phyloP scores from a whole-genome alignment of 2,888 invertebrate genomes.

The Phoenoteleia sp. region DNA sequence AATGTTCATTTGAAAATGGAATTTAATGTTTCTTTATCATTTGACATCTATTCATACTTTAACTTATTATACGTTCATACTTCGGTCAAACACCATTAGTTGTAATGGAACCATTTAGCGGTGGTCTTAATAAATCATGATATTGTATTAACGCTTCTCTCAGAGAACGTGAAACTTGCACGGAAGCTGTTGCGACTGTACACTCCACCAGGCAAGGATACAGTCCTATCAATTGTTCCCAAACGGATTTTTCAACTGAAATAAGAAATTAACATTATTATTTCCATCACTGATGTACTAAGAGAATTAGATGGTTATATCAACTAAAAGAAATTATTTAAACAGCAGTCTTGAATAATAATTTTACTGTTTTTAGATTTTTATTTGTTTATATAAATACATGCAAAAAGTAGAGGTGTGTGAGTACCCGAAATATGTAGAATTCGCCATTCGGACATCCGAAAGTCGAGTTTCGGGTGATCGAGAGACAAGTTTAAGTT shows the following conservation, averaged over 20 bases:
- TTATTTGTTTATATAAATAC: too few species aligned
- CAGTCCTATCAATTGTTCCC: slow-evolving; percentile 97
- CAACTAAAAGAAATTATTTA: too few species aligned
- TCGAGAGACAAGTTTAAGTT: too few species aligned
- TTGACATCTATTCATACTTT: slow-evolving; percentile 62
- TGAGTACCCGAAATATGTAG: too few species aligned
- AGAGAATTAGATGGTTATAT: too few species aligned
- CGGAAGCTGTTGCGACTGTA: slow-evolving; percentile 92
- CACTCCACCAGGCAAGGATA: slow-evolving; percentile 97
- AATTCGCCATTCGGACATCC: too few species aligned
- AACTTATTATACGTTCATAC: slow-evolving; percentile 76
- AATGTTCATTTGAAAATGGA: slow-evolving; percentile 14
- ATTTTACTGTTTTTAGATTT: too few species aligned
- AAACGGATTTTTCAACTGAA: slow-evolving; percentile 95
- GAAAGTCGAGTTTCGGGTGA: too few species aligned
- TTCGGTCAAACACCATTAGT: slow-evolving; percentile 85
- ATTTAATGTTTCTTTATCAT: slow-evolving; percentile 53
- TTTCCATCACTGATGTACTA: too few species aligned
- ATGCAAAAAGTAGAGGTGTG: too few species aligned
- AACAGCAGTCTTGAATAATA: too few species aligned
- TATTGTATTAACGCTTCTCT: slow-evolving; percentile 96
- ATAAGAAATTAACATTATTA: too few species aligned
- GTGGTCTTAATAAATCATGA: slow-evolving; percentile 92
- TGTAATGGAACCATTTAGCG: slow-evolving; percentile 83
- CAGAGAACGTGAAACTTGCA: slow-evolving; percentile 93